These are phyloP conservation scores for Galbula dea DNA, from an alignment of 2,113 vertebrate genomes.

Conservation along the genomic window DNA sequence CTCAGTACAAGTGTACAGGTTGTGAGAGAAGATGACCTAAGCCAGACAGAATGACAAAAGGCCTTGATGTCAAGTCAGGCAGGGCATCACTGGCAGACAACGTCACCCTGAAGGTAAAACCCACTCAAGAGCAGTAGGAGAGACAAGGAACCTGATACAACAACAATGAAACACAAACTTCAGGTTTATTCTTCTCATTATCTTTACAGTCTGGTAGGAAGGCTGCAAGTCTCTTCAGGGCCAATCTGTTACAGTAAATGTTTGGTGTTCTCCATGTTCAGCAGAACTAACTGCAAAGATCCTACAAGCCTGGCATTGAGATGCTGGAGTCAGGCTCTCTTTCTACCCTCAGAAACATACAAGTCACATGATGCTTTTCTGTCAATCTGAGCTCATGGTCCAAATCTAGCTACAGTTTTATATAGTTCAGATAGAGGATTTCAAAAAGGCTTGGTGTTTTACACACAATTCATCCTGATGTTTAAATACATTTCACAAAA, in stretches of 20 bases:
- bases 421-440: background rate
- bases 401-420: background rate
- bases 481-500: background rate
- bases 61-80: background rate
- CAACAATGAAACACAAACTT: background rate
- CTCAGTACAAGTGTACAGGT: background rate
- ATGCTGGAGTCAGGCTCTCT: background rate
- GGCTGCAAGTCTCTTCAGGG: background rate
- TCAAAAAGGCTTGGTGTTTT: background rate
- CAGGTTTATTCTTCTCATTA: background rate
- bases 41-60: background rate
- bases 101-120: background rate
- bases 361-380: background rate
- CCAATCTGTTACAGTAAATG: background rate
- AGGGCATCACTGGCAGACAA: background rate
- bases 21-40: background rate
- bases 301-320: background rate
- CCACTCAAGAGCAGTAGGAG: background rate
- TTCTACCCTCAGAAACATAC: background rate
- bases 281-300: background rate
- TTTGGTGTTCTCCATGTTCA: background rate
- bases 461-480: background rate
- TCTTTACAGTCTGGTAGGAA: background rate
- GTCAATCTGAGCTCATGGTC: background rate
- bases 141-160: background rate